Evolutionary conservation across 2,888 invertebrate genomes (phyloP), one percentile per base, ranked within the genome.

Genomic region (Teleogryllus oceanicus): DNA sequence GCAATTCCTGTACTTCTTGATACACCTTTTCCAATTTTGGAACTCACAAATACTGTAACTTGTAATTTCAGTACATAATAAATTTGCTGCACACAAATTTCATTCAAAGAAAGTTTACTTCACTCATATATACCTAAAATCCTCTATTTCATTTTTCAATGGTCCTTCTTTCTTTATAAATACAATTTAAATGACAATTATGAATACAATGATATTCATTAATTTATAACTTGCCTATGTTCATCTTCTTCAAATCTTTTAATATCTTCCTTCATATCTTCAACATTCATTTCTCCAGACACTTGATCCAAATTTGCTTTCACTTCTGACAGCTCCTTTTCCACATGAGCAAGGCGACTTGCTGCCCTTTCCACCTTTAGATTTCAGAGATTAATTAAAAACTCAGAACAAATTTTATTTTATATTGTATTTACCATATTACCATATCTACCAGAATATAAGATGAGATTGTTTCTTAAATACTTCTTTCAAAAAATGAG

Each of bases 231-330:
- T 74, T 80, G 84, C 84, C 88, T 86, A 75, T 90, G 89, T 82
- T 92, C 89, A 78, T 88, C 88, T 78, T 88, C 87, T 84, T 90
- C 91, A 82, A 91, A 89, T 10, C 88, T 88, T 78, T 90, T 89
- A 37, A 94, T 92, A 80, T 89, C 89, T 74, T 89, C 87, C 84
- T 91, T 90, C 76, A 90, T 86, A 80, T 89, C 88, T 78, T 90
- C 88, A n/a, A 89, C 85, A 84, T 93, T 85, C 75, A 89, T 88
- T 75, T 89, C 85, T 80, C 84, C 81, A 13, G 83, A 84, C 24
- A 85, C 83, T 76, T 83, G 84, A 80, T 88, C 88, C 49, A 90
- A 85, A 84, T 89, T 89, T 78, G 86, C 86, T 83, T 91, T 89
- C 77, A 91, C 85, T 51, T 87, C 85, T 78, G 89, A 89, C 81